Percentiles rank a stretch among this genome's conserved stretches.
These are phyloP conservation scores for Phodopus roborovskii DNA, from an alignment of 2,113 vertebrate genomes.

Conservation along the genomic window DNA sequence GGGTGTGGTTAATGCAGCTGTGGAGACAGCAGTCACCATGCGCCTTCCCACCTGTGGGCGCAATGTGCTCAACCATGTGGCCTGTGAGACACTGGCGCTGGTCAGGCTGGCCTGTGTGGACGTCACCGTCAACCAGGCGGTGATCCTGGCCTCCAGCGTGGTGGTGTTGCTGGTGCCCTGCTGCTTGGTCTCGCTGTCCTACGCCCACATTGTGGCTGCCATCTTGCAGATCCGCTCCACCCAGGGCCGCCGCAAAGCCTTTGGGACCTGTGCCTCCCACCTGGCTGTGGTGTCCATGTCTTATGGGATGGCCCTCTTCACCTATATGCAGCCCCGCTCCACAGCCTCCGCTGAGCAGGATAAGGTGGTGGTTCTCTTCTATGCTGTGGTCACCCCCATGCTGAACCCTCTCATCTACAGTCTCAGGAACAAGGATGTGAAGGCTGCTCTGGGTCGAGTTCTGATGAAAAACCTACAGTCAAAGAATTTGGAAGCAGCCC, in stretches of 20 bases:
- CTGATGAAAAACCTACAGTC: background rate
- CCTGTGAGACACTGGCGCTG: constrained; percentile 63
- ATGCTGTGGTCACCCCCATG: constrained; percentile 76
- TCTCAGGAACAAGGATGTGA: constrained; percentile 69
- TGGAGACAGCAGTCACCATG: constrained; percentile 70
- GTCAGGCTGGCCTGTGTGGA: constrained; percentile 70
- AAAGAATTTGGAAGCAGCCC: background rate
- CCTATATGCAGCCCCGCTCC: constrained; percentile 70
- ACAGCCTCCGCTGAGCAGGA: constrained; percentile 64
- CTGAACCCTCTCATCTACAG: constrained; percentile 82
- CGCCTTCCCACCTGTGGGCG: constrained; percentile 74
- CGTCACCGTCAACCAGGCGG: constrained; percentile 46
- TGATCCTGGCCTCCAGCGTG: constrained; percentile 72
- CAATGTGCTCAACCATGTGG: background rate
- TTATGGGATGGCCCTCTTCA: constrained; percentile 77
- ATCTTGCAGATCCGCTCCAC: constrained; percentile 36
- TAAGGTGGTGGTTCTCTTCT: constrained; percentile 80
- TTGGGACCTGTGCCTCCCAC: constrained; percentile 80
- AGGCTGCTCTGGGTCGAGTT: constrained; percentile 24
- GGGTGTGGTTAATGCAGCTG: constrained; percentile 37
- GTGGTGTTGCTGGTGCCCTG: constrained; percentile 78
- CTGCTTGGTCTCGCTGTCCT: constrained; percentile 78
- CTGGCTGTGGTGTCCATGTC: constrained; percentile 81
- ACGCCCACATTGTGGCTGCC: constrained; percentile 59
- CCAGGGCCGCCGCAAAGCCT: constrained; percentile 64